Evolutionary conservation across 2,797 vertebrate genomes (phyloP), one percentile per base, ranked within the genome.

Genomic region (Nothura maculosa): DNA sequence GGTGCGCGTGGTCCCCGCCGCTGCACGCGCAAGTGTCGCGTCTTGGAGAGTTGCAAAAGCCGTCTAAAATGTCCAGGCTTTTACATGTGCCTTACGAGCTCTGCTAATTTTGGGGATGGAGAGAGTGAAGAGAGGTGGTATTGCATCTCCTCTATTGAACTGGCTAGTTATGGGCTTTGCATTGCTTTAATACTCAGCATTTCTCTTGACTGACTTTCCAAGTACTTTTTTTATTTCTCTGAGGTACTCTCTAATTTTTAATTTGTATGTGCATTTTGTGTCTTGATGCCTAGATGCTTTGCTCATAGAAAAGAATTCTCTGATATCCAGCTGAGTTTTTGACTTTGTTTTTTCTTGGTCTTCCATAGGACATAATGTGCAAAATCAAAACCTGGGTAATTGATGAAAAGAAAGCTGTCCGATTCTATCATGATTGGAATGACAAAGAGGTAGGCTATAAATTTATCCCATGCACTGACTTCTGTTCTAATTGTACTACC

Each of bases 321-420:
- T 97, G 97, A 97, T 97, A 98, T 97, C 98, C 98, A 97, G 98
- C 98, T 98, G 98, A 96, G 97, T 98, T 97, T 98, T 98, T 98
- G 97, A 98, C 97, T 98, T 98, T 98, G 97, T 98, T 98, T 98
- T 98, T 97, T 98, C 98, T 98, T 98, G 98, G 98, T 98, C 96
- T 97, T 97, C 95, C 96, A 68, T 98, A 99, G 99, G 99, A 99
- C 60, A 98, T 99, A 98, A 99, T 99, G 98, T 99, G 98, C 98
- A 99, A 99, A 99, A 99, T 99, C 98, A 99, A 99, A 98, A 98
- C 98, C 97, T 99, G 99, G 99, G 98, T 99, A 96, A 96, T 98
- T 97, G 99, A 99, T 98, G 98, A 99, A 98, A 99, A 99, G 98
- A 99, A 99, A 97, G 98, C 98, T 95, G 98, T 99, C 93, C 98